A percentile compares a stretch with the other conserved stretches of the same genome.
Evolutionary conservation across 2,888 invertebrate genomes (phyloP).

Genomic region (Drosophila tanythrix): DNA sequence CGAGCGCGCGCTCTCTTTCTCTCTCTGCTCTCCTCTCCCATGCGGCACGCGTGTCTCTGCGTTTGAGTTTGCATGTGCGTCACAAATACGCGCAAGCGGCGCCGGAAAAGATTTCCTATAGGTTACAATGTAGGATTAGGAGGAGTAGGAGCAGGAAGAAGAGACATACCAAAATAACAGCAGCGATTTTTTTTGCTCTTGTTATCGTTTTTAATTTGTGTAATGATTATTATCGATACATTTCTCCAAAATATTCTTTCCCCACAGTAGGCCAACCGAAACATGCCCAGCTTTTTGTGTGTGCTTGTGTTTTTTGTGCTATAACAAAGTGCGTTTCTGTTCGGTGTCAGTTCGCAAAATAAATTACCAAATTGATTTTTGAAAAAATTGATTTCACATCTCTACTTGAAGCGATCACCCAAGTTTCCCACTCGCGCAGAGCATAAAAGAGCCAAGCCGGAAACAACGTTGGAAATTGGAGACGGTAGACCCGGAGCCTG

Average conservation of each 20-base stretch:
- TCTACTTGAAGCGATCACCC: slow-evolving; percentile 33
- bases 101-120: slow-evolving; percentile 58
- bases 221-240: slow-evolving; percentile 4
- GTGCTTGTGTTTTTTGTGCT: neutral
- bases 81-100: slow-evolving; percentile 36
- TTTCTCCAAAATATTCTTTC: neutral
- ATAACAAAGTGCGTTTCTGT: slow-evolving; percentile 49
- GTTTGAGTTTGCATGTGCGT: slow-evolving; percentile 7
- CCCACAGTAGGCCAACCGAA: slow-evolving; percentile 38
- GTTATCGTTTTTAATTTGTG: slow-evolving; percentile 2
- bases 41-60: slow-evolving; percentile 19
- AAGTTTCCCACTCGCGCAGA: neutral
- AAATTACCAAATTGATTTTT: slow-evolving; percentile 44
- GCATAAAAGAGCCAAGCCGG: slow-evolving; percentile 4
- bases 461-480: slow-evolving; percentile 7
- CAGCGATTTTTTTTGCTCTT: slow-evolving; percentile 11
- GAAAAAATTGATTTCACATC: slow-evolving; percentile 35
- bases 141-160: slow-evolving; percentile 9
- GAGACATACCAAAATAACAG: slow-evolving; percentile 27
- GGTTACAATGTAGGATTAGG: slow-evolving; percentile 15
- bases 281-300: slow-evolving; percentile 21
- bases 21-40: slow-evolving; percentile 39
- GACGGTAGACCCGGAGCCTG: slow-evolving; percentile 7
- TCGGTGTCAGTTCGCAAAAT: slow-evolving; percentile 48
- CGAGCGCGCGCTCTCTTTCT: slow-evolving; percentile 18